phyloP scores from a whole-genome alignment of 2,888 invertebrate genomes.

The Gonocerus acuteangulatus region DNA sequence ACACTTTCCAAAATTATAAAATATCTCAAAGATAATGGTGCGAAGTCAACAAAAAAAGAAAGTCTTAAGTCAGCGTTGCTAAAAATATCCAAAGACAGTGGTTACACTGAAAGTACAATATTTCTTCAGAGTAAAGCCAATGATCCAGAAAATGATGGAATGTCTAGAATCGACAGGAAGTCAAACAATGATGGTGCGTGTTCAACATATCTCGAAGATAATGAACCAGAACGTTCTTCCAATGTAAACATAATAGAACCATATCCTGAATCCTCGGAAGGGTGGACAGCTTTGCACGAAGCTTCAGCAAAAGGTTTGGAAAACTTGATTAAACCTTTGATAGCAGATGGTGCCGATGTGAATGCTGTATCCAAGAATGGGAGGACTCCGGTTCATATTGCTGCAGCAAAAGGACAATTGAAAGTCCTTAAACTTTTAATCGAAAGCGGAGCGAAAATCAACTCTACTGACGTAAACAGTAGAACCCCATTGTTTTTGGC shows the following conservation, averaged over 20 bases:
- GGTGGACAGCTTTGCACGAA: neutral
- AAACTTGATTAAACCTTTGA: neutral
- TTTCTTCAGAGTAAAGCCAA: neutral
- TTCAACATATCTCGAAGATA: neutral
- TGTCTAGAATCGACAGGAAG: too few relatives aligned
- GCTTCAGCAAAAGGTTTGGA: neutral
- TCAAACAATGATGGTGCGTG: neutral
- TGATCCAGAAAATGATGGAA: neutral
- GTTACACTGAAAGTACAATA: neutral
- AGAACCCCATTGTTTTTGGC: slow-evolving; percentile 2
- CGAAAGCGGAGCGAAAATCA: neutral
- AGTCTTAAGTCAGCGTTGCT: neutral
- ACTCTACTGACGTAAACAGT: too few relatives aligned
- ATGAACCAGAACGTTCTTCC: neutral
- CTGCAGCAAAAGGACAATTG: neutral
- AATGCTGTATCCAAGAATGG: slow-evolving; percentile 4
- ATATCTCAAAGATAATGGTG: neutral
- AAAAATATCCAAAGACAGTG: neutral
- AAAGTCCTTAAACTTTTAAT: neutral
- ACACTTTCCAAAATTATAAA: neutral
- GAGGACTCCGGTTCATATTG: neutral
- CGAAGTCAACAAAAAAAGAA: neutral
- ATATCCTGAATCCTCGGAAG: too few relatives aligned
- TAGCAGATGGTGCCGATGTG: neutral
- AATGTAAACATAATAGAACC: too few relatives aligned